A percentile compares a stretch with the other conserved stretches of the same genome.
Evolutionary conservation across 2,888 invertebrate species (phyloP).

Genomic region (Chymomyza amoena): DNA sequence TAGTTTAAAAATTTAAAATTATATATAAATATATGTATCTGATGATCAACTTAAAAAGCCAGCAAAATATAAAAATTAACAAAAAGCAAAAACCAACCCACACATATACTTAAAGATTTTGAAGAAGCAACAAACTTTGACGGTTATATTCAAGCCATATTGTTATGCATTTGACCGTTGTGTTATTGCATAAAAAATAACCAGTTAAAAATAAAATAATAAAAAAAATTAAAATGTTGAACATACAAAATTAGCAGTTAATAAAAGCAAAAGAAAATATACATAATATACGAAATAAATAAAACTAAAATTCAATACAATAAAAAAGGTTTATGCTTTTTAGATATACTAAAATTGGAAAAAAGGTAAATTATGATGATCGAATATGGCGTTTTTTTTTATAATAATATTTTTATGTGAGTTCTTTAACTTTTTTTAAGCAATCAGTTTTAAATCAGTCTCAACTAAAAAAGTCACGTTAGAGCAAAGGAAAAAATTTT

Average conservation of each 20-base stretch:
- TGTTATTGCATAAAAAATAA: slow-evolving; percentile 38
- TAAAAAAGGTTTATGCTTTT: not conserved
- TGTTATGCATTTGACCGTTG: slow-evolving; percentile 63
- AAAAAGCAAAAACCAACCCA: slow-evolving; percentile 8
- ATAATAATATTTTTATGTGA: no score
- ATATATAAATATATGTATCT: not conserved
- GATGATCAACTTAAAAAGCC: not conserved
- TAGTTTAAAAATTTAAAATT: slow-evolving; percentile 66
- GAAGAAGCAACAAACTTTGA: slow-evolving; percentile 38
- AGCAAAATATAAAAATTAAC: not conserved
- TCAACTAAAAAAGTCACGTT: no score
- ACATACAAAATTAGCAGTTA: slow-evolving; percentile 71
- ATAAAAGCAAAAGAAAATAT: slow-evolving; percentile 43
- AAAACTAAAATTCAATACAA: slow-evolving; percentile 48
- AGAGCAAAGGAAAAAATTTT: no score
- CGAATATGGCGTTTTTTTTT: no score
- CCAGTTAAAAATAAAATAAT: slow-evolving; percentile 58
- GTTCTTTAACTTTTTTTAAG: no score
- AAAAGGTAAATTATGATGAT: not conserved
- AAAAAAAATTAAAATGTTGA: slow-evolving; percentile 64
- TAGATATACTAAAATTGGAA: not conserved
- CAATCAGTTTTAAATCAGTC: no score
- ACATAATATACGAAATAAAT: slow-evolving; percentile 61
- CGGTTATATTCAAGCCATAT: slow-evolving; percentile 69
- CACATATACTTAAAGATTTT: slow-evolving; percentile 25